Base-by-base conservation (phyloP, 2,113 vertebrate genomes). In the Pluvianellus socialis region DNA sequence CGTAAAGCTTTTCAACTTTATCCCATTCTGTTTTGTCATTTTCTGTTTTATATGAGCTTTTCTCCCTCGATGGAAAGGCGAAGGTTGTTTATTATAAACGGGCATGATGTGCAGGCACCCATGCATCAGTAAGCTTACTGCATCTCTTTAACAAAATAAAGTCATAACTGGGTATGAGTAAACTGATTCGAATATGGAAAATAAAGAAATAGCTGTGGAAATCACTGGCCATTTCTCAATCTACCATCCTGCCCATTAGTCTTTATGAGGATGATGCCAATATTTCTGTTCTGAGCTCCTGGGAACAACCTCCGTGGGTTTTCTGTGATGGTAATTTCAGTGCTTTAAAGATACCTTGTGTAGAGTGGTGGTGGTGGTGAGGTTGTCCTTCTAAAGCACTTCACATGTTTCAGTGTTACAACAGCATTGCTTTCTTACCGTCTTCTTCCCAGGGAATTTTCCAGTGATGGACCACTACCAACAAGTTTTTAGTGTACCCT, bases 361-460 rank as follows among this genome's bases (percentile, higher is more conserved):
- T 52, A 38, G 83, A 71, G 15, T 6, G 47, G 11, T 65, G 47
- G 8, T 16, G 53, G 4, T 22, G 17, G 14, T 21, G 44, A 32
- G 10, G 9, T 47, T 86, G 19, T 79, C 4, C 13, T n/a, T 68
- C 76, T 86, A 4, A 55, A 59, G 17, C 15, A 53, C 4, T 3
- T 68, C 2, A 0, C 1, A 0, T 44, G 19, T 65, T 80, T 84
- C 45, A 40, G 4, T 52, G 30, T 40, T 59, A 16, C 10, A 58
- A 2, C 21, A 44, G 56, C 10, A 2, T 33, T 50, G 33, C 11
- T 77, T 65, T 30, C 58, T 76, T 42, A 23, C 3, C 12, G 18
- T 44, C 27, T 92, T 44, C 27, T 92, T 84, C 68, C 24, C 20
- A 8, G 23, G 8, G 50, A 50, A 32, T 42, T 12, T 45, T 55